phyloP scores from a whole-genome alignment of 1,140 invertebrate species.

The Nomia melanderi region DNA sequence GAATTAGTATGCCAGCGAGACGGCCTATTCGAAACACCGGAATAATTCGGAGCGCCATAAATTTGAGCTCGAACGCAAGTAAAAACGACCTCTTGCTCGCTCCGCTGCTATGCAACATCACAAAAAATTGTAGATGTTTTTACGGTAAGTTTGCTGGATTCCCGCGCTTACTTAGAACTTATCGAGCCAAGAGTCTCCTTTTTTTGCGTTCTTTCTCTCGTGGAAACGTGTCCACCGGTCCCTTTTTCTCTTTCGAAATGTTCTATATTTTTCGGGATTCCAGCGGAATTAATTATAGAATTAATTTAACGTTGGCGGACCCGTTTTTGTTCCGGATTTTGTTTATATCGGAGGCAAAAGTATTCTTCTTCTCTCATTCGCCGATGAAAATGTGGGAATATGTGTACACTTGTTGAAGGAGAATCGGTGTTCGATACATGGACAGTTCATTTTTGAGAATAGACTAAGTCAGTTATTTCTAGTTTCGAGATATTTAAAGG shows the following conservation, averaged over 20 bases:
- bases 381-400: too few species aligned
- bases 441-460: too few species aligned
- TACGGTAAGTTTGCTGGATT: slow-evolving; percentile 59
- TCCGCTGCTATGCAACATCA: slow-evolving; percentile 49
- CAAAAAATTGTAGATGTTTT: slow-evolving; percentile 58
- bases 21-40: slow-evolving; percentile 25
- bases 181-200: slow-evolving; percentile 52
- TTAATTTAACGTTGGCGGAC: too few species aligned
- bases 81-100: slow-evolving; percentile 49
- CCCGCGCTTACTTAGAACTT: slow-evolving; percentile 63
- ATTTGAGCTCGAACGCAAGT: slow-evolving; percentile 34
- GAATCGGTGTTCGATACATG: too few species aligned
- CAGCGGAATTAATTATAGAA: too few species aligned
- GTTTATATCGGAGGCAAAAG: too few species aligned
- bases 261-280: slow-evolving; percentile 17
- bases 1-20: slow-evolving; percentile 33
- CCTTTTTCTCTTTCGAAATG: not conserved
- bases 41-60: slow-evolving; percentile 44
- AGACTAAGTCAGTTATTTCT: too few species aligned
- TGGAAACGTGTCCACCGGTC: not conserved
- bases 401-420: too few species aligned
- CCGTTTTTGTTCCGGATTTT: too few species aligned
- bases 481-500: too few species aligned
- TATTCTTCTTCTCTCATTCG: too few species aligned
- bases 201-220: slow-evolving; percentile 32